A percentile compares a stretch with the other conserved stretches of the same genome.
phyloP scores from a whole-genome alignment of 2,113 vertebrate genomes.

The Globicephala melas region DNA sequence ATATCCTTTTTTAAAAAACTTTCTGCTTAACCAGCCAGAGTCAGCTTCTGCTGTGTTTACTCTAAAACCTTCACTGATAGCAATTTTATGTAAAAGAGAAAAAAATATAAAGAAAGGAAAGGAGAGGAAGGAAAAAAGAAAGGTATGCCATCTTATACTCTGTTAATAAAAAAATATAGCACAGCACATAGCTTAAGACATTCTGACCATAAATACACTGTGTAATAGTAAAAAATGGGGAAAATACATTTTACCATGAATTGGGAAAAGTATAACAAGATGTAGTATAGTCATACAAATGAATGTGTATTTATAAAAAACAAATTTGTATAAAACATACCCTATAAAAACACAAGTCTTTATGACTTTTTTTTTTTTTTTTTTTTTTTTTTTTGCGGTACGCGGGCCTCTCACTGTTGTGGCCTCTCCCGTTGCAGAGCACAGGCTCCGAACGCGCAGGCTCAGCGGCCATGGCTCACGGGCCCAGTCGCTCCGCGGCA shows the following conservation, averaged over 20 bases:
- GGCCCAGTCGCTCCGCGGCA: too few relatives aligned
- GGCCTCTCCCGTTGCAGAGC: too few relatives aligned
- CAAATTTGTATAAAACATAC: neutral
- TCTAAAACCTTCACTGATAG: neutral
- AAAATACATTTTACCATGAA: too few relatives aligned
- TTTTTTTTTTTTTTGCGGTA: too few relatives aligned
- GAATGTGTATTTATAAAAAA: neutral
- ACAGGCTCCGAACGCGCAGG: too few relatives aligned
- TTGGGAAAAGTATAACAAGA: neutral
- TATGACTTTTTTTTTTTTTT: neutral
- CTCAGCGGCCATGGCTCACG: too few relatives aligned
- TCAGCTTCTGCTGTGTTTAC: neutral
- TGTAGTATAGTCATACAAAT: neutral
- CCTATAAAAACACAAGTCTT: neutral
- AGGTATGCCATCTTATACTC: neutral
- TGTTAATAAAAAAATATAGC: neutral
- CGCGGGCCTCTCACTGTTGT: too few relatives aligned
- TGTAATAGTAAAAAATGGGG: neutral
- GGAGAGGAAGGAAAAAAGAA: neutral
- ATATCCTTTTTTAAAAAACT: neutral
- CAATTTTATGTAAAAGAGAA: neutral
- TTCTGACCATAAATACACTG: neutral
- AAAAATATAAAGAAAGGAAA: neutral
- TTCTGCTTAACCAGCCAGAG: neutral
- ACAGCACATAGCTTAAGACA: neutral